Conservation (phyloP, 1,140 invertebrate genomes). For the Temnothorax longispinosus region DNA sequence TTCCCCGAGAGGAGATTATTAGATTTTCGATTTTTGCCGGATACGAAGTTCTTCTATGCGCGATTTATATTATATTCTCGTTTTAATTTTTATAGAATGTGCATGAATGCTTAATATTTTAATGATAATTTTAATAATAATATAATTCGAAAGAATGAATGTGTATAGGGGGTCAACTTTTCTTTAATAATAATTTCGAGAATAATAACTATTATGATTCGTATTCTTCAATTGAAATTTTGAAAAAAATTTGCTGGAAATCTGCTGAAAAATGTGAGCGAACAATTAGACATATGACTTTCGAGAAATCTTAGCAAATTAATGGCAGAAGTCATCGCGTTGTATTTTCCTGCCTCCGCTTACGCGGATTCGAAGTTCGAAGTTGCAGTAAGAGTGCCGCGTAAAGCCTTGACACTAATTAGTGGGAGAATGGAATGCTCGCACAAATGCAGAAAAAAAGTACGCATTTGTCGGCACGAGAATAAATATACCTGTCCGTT, state of each 20-base stretch:
- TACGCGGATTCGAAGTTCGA: constrained; percentile 3
- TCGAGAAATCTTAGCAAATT: background rate
- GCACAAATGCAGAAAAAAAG: constrained; percentile 4
- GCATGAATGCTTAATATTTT: background rate
- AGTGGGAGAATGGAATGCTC: constrained; percentile 18
- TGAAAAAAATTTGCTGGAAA: background rate
- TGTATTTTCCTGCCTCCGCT: background rate
- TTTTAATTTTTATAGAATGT: background rate
- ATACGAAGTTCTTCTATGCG: background rate
- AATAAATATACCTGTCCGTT: constrained; percentile 2
- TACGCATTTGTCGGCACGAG: background rate
- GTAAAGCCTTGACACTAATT: constrained; percentile 47
- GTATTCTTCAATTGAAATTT: background rate
- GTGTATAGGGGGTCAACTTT: background rate
- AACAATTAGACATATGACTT: background rate
- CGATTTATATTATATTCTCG: background rate
- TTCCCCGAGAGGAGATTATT: background rate
- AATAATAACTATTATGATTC: background rate
- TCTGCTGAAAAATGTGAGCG: background rate
- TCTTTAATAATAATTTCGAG: background rate
- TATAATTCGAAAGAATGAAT: background rate
- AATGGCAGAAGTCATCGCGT: background rate
- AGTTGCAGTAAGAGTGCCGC: background rate
- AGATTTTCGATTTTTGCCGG: background rate
- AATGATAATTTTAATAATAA: background rate